phyloP scores from a whole-genome alignment of 2,888 invertebrate genomes.

The Epistrophe grossulariae region DNA sequence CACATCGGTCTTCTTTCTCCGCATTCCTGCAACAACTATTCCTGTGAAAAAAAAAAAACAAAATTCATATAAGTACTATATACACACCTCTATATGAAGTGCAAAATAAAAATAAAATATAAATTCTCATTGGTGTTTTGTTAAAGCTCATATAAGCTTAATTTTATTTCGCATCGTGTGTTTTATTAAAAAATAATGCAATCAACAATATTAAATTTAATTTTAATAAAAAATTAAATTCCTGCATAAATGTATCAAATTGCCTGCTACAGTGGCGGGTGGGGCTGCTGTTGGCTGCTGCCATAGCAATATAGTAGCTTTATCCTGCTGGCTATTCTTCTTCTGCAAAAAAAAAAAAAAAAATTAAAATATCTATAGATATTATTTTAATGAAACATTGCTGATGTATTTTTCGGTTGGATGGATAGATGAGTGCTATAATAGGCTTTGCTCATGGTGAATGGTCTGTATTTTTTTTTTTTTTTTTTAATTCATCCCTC shows the following conservation, averaged over 20 bases:
- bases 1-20: not conserved
- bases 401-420: conserved; percentile 73
- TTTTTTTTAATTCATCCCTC: conserved; percentile 19
- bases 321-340: not conserved
- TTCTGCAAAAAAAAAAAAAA: not conserved
- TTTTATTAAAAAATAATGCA: conserved; percentile 54
- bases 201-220: conserved; percentile 64
- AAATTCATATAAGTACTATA: not conserved
- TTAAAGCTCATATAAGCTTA: conserved; percentile 38
- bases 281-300: conserved; percentile 15
- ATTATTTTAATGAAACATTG: conserved; percentile 71
- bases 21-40: not conserved
- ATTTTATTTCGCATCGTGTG: not conserved
- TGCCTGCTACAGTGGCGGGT: conserved; percentile 29
- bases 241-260: conserved; percentile 47
- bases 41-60: not conserved
- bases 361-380: not conserved
- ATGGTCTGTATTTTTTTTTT: conserved; percentile 34
- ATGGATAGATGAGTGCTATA: conserved; percentile 70
- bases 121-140: conserved; percentile 11
- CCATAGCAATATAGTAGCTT: conserved; percentile 4
- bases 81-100: conserved; percentile 2
- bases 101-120: conserved; percentile 26
- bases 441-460: conserved; percentile 60
- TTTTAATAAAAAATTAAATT: conserved; percentile 61